Evolutionary conservation across 2,797 vertebrate species (phyloP).

Genomic region (Masticophis lateralis): DNA sequence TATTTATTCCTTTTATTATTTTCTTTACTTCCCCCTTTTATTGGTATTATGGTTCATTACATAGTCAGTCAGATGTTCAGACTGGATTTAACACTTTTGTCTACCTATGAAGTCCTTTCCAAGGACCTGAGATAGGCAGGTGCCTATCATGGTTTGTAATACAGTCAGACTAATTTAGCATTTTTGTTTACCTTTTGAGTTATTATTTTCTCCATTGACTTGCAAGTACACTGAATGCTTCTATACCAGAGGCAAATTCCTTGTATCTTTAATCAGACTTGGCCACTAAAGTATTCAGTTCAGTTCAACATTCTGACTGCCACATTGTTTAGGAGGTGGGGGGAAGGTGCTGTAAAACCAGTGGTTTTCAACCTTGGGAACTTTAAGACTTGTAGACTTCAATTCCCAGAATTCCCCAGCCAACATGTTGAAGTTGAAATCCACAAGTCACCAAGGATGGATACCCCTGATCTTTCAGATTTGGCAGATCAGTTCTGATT

Average conservation of each 20-base stretch:
- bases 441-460: neutral
- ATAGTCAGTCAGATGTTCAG: neutral
- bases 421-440: neutral
- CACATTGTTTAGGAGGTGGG: neutral
- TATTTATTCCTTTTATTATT: neutral
- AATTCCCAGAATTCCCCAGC: neutral
- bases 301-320: neutral
- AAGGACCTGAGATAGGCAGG: neutral
- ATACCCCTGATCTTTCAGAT: neutral
- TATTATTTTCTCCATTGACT: neutral
- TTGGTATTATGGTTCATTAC: neutral
- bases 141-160: neutral
- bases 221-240: neutral
- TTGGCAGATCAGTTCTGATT: neutral
- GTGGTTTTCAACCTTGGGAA: neutral
- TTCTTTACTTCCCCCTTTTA: neutral
- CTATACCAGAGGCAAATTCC: neutral
- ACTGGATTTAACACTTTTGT: neutral
- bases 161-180: neutral
- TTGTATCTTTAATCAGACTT: neutral
- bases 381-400: neutral
- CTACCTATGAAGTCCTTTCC: neutral
- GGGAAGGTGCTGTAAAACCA: neutral
- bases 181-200: neutral
- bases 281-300: neutral